Evolutionary conservation across 2,888 invertebrate genomes (phyloP), one percentile per base, ranked within the genome.

Genomic region (Drosophila anomalata): DNA sequence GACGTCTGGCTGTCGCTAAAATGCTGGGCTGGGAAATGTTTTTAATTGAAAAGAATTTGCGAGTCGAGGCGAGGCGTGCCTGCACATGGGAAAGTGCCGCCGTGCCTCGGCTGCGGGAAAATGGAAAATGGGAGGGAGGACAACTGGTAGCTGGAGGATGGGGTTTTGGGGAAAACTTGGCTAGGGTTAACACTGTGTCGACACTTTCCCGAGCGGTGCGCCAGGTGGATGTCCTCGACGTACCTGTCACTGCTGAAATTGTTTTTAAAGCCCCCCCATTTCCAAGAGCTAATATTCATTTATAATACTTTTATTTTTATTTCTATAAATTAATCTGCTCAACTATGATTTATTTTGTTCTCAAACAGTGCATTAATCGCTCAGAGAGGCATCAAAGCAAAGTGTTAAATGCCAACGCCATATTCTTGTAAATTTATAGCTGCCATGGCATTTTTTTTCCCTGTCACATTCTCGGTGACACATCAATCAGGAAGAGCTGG

Each of bases 11-110:
- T 46, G 71, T 44, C 39, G 71, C 50, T 39, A 54, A 69, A 70
- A 54, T 71, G 61, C 31, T 53, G 69, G 62, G 61, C 70, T 69
- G 71, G 71, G 69, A 69, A 69, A 71, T 70, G 71, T 69, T 71
- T 69, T 69, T 69, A 69, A 69, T 69, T 69, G 69, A 69, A 69
- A 71, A 70, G 69, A 69, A 69, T 54, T 69, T 54, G 71, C 69
- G 61, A 70, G 69, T 71, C 61, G 71, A 54, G 69, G 71, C 71
- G 71, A 69, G 69, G 69, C 61, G 71, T 61, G 69, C 59, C 71
- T 36, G 60, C 60, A 47, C 52, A 52, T 50, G 42, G 56, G 20
- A 14, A 26, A 39, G 58, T 24, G 46, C 31, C 6, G 42, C 9
- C 7, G 11, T 11, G 36, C 9, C 7, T 11, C 6, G 12, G 26